phyloP scores from a whole-genome alignment of 2,797 vertebrate species.

The Thripadectes ignobilis region DNA sequence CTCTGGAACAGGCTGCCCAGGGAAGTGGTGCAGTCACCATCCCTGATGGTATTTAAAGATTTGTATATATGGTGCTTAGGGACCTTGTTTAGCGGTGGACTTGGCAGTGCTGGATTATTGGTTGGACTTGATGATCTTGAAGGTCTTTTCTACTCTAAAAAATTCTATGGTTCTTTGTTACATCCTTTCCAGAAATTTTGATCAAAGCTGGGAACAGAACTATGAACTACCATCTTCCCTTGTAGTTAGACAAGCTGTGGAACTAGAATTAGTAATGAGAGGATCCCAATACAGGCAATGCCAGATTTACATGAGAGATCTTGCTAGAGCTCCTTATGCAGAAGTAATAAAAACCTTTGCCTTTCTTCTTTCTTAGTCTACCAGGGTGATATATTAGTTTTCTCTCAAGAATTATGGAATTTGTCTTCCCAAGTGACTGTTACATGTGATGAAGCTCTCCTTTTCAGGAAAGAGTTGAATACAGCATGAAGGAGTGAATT shows the following conservation, averaged over 20 bases:
- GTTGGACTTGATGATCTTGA: background rate
- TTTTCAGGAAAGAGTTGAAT: background rate
- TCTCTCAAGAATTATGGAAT: background rate
- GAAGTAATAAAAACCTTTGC: background rate
- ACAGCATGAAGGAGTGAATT: background rate
- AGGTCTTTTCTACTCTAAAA: background rate
- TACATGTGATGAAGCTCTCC: background rate
- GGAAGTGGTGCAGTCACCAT: background rate
- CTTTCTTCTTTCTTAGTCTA: background rate
- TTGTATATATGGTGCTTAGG: background rate
- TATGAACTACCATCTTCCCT: background rate
- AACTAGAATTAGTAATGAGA: background rate
- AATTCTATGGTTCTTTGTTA: background rate
- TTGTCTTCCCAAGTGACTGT: background rate
- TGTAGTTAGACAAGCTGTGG: background rate
- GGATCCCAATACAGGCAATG: background rate
- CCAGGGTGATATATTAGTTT: background rate
- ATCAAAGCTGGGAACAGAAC: background rate
- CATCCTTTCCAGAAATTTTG: background rate
- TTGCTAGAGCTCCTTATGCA: background rate
- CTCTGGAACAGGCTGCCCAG: background rate
- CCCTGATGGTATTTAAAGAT: background rate
- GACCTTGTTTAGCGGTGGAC: background rate
- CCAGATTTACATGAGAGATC: background rate
- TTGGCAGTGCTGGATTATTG: background rate